phyloP scores from a whole-genome alignment of 2,113 vertebrate species.

The Paralichthys olivaceus region DNA sequence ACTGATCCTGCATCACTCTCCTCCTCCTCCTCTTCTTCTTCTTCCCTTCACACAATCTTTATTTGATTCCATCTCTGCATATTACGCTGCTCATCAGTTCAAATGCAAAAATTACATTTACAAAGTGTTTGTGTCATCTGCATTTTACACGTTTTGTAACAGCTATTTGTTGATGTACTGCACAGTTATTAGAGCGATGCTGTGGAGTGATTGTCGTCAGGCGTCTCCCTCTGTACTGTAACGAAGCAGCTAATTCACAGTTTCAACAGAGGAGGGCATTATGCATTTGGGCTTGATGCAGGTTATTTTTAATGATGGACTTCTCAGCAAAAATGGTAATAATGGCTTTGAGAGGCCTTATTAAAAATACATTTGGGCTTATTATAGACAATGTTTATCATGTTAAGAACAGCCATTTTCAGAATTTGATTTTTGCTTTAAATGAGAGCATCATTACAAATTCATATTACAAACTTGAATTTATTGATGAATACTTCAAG shows the following conservation, averaged over 20 bases:
- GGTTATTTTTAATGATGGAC: slow-evolving; percentile 25
- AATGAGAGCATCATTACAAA: too few relatives aligned
- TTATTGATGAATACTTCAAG: not conserved
- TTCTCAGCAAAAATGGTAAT: slow-evolving; percentile 4
- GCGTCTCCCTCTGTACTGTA: slow-evolving; percentile 35
- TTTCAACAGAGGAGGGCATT: slow-evolving; percentile 60
- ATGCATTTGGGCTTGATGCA: slow-evolving; percentile 40
- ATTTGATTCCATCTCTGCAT: slow-evolving; percentile 57
- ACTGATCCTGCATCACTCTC: slow-evolving; percentile 46
- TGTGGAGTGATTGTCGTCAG: slow-evolving; percentile 27
- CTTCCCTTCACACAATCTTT: slow-evolving; percentile 41
- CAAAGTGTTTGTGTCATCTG: slow-evolving; percentile 63
- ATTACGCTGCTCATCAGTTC: slow-evolving; percentile 67
- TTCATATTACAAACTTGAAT: too few relatives aligned
- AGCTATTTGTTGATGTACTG: slow-evolving; percentile 60
- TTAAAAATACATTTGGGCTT: not conserved
- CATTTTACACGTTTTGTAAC: slow-evolving; percentile 59
- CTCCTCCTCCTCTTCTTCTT: slow-evolving; percentile 11
- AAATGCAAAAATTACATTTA: slow-evolving; percentile 69
- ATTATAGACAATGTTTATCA: slow-evolving; percentile 1
- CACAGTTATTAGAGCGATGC: slow-evolving; percentile 54
- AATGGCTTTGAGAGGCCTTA: not conserved
- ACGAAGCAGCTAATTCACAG: slow-evolving; percentile 58
- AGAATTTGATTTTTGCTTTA: too few relatives aligned
- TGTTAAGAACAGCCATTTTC: not conserved